Evolutionary conservation across 2,888 invertebrate genomes (phyloP).

Genomic region (Nomada ferruginata): DNA sequence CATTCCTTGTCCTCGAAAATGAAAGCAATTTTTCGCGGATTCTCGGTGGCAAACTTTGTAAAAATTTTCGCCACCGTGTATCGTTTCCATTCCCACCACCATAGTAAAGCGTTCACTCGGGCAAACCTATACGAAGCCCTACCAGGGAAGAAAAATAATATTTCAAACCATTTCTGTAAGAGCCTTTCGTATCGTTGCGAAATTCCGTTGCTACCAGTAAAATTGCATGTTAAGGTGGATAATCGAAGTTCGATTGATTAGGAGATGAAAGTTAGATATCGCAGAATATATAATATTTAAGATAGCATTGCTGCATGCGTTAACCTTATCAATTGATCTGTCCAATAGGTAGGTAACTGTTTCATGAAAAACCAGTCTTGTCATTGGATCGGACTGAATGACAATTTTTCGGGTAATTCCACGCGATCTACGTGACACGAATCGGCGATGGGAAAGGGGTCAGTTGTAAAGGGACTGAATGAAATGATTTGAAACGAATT

Average conservation of each 20-base stretch:
- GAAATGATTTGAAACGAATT: constrained; percentile 49
- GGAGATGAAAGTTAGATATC: no score
- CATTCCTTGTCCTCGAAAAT: constrained; percentile 92
- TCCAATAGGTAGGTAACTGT: no score
- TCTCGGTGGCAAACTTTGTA: constrained; percentile 88
- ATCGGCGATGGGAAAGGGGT: constrained; percentile 40
- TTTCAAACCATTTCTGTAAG: not conserved
- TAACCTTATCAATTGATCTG: no score
- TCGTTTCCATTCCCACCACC: constrained; percentile 80
- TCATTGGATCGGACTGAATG: no score
- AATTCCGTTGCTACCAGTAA: not conserved
- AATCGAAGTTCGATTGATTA: not conserved
- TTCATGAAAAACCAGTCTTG: no score
- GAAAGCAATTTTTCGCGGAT: constrained; percentile 93
- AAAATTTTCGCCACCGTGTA: constrained; percentile 91
- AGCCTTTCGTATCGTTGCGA: not conserved
- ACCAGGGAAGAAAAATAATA: constrained; percentile 5
- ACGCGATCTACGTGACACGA: not conserved
- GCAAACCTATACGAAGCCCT: constrained; percentile 80
- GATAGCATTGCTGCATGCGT: no score
- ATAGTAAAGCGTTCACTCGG: constrained; percentile 76
- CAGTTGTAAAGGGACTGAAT: constrained; percentile 44
- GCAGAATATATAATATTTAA: no score
- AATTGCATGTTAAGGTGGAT: not conserved
- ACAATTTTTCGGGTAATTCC: not conserved